Base-by-base conservation (phyloP, 2,888 invertebrate genomes). In the Drosophila quinaria region DNA sequence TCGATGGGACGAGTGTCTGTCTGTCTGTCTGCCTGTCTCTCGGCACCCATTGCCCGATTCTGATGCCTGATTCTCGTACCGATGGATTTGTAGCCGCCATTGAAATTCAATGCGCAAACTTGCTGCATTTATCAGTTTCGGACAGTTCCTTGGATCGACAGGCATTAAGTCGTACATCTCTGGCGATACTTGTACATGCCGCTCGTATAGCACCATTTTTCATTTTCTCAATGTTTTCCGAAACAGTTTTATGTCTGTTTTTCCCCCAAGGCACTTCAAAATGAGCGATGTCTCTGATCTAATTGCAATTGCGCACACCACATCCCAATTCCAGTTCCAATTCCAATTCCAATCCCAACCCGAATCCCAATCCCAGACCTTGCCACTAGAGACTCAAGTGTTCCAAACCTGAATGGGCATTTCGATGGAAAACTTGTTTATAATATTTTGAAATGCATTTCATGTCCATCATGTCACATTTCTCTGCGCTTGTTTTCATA, bases 71-170 rank as follows among this genome's bases (percentile, higher is more conserved):
- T 52, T 10, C 52, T 15, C 11, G 33, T 35, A 11, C 33, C 33
- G 33, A 56, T 58, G 31, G 51, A 46, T 61, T 66, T 78, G 61
- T 68, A 60, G 58, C 64, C 70, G 82, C 90, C 90, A 90, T 90
- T 90, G 91, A 89, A 88, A 90, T 90, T 90, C 91, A 82, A 90
- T 58, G 90, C 90, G 82, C 91, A 89, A 90, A 79, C 88, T 86
- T 84, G 81, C 81, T 85, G 81, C 87, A 87, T 91, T 85, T 87
- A 89, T 91, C 86, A 85, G 84, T 80, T 63, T 22, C 44, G 65
- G 15, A 19, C 70, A 64, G 41, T 47, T 80, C 70, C 65, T 63
- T 62, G 55, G 47, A 55, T 70, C 42, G 71, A 71, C 77, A 77
- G 70, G 58, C 70, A 63, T 63, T 47, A 41, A 33, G 31, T 22